A percentile compares a stretch with the other conserved stretches of the same genome.
These are phyloP conservation scores for Drosophila nigrodunni DNA, from an alignment of 1,140 invertebrate genomes.

Conservation along the genomic window DNA sequence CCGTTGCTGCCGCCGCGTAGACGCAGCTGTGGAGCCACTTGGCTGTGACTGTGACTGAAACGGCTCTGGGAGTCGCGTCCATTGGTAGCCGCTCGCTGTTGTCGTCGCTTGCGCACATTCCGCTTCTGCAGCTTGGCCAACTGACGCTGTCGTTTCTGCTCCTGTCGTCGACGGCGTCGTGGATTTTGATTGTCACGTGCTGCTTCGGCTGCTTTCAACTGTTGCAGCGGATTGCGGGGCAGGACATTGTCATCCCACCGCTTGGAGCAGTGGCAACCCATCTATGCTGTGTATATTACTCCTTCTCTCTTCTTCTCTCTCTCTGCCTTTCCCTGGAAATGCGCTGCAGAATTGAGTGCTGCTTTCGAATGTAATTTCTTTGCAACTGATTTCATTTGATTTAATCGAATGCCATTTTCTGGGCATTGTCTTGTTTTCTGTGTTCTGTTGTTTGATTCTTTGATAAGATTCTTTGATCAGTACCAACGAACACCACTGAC, in stretches of 20 bases:
- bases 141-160: slow-evolving; percentile 67
- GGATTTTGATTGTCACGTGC: slow-evolving; percentile 10
- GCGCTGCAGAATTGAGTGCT: background rate
- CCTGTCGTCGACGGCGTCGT: slow-evolving; percentile 43
- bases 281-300: background rate
- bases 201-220: slow-evolving; percentile 52
- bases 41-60: slow-evolving; percentile 1
- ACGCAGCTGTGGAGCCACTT: slow-evolving; percentile 52
- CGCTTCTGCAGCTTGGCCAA: slow-evolving; percentile 68
- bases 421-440: slow-evolving; percentile 6
- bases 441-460: background rate
- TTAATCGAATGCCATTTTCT: slow-evolving; percentile 29
- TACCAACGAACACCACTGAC: background rate
- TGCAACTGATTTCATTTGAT: slow-evolving; percentile 33
- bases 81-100: slow-evolving; percentile 1
- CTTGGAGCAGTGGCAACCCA: slow-evolving; percentile 77
- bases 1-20: slow-evolving; percentile 66
- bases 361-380: slow-evolving; percentile 1
- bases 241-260: slow-evolving; percentile 13
- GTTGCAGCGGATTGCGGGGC: slow-evolving; percentile 58
- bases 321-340: background rate
- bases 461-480: slow-evolving; percentile 30
- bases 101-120: slow-evolving; percentile 55
- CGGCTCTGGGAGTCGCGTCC: slow-evolving; percentile 18
- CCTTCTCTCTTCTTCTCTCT: background rate